Evolutionary conservation across 2,797 vertebrate genomes (phyloP), one percentile per base, ranked within the genome.

Genomic region (Leuciscus waleckii): DNA sequence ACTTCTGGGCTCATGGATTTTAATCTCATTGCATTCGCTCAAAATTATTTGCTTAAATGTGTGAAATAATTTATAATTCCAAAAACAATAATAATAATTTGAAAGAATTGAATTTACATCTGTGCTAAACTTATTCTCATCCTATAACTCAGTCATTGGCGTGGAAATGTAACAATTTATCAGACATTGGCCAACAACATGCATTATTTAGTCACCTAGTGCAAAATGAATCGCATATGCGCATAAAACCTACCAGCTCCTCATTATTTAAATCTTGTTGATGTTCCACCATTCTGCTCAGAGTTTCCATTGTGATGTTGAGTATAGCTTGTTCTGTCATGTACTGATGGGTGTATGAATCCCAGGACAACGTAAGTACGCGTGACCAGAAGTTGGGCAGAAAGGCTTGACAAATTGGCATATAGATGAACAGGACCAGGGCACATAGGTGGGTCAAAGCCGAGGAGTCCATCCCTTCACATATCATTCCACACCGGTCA

Each of bases 351-450:
- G 96, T 97, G 91, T 94, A 37, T 0, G 97, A 97, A 87, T 93
- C 91, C 85, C 94, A 97, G 65, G 96, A 95, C 49, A 96, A 88
- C 9, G 95, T 94, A 61, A 97, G 90, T 17, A 96, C 89, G 23
- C 91, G 91, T 70, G 96, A 96, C 96, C 96, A 97, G 89, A 97
- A 94, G 89, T 96, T 95, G 21, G 97, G 96, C 56, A 98, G 95
- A 91, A 98, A 98, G 49, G 94, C 91, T 21, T 67, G 89, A 74
- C 90, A 81, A 14, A 93, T 91, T 0, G 94, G 94, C 71, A 88
- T 90, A 86, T 95, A 75, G 21, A 96, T 88, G 51, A 96, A 91
- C 81, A 89, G 91, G 23, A 83, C 54, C 13, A 93, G 37, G 35
- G 67, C 75, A 46, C 90, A 89, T 86, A 88, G 82, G 63, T 58